phyloP scores from a whole-genome alignment of 2,797 vertebrate species.

The Eulemur coronatus region DNA sequence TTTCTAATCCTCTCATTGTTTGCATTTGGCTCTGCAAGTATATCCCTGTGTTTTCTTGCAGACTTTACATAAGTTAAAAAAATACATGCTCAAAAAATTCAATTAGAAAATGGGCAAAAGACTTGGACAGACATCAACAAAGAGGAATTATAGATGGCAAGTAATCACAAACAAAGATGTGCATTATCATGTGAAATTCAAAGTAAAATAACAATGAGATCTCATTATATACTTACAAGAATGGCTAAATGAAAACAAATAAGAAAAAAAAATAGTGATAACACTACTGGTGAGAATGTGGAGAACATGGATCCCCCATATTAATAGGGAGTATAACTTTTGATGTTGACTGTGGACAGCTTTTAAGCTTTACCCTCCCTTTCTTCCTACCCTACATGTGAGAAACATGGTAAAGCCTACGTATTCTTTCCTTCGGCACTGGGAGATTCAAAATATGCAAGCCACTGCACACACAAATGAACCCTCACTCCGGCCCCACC shows the following conservation, averaged over 20 bases:
- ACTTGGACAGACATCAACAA: neutral
- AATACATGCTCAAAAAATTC: neutral
- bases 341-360: neutral
- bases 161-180: neutral
- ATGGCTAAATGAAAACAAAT: neutral
- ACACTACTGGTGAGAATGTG: neutral
- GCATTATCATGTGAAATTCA: neutral
- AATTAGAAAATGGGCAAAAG: neutral
- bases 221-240: neutral
- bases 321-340: neutral
- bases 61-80: slow-evolving; percentile 9
- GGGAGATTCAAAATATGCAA: neutral
- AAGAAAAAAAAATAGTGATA: neutral
- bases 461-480: neutral
- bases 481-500: neutral
- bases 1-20: slow-evolving; percentile 16
- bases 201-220: neutral
- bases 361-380: neutral
- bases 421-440: neutral
- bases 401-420: neutral
- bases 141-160: neutral
- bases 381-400: neutral
- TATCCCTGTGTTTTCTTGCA: neutral
- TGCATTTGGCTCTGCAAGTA: slow-evolving; percentile 5
- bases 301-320: neutral